Conservation (phyloP, 2,113 vertebrate species). For the Spilogale gracilis region DNA sequence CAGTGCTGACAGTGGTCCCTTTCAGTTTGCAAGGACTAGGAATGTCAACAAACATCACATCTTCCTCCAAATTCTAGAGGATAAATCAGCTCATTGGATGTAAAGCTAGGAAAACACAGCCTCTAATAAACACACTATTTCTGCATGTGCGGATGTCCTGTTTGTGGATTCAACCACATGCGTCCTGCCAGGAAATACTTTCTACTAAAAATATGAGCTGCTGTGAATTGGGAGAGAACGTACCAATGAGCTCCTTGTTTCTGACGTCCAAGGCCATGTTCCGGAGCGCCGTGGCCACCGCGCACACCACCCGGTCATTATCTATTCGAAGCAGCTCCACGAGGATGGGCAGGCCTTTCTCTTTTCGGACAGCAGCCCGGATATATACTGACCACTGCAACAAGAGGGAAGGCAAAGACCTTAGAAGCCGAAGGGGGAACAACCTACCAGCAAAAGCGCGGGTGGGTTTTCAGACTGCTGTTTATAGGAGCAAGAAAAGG, state of each 20-base stretch:
- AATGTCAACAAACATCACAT: neutral
- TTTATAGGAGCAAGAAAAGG: slow-evolving; percentile 22
- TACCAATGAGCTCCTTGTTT: slow-evolving; percentile 99
- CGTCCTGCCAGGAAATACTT: neutral
- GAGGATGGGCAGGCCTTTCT: slow-evolving; percentile 98
- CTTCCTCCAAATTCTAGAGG: neutral
- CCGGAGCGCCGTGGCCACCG: slow-evolving; percentile 97
- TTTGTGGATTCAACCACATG: accelerated
- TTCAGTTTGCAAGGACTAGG: slow-evolving; percentile 48
- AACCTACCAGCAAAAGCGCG: accelerated
- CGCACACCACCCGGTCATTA: slow-evolving; percentile 99
- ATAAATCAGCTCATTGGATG: neutral
- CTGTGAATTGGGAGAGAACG: slow-evolving; percentile 69
- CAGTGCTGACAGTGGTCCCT: accelerated
- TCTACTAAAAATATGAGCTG: neutral
- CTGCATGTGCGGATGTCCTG: accelerated
- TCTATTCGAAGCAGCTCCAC: slow-evolving; percentile 99
- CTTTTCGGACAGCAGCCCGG: slow-evolving; percentile 97
- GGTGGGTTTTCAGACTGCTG: neutral
- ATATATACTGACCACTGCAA: slow-evolving; percentile 98
- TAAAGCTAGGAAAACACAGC: neutral
- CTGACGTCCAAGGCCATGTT: slow-evolving; percentile 99
- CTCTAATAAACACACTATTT: neutral
- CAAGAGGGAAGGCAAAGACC: slow-evolving; percentile 32
- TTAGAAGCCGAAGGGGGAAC: neutral